These are phyloP conservation scores for Nymphalis io DNA, from an alignment of 1,140 invertebrate species.

Conservation along the genomic window DNA sequence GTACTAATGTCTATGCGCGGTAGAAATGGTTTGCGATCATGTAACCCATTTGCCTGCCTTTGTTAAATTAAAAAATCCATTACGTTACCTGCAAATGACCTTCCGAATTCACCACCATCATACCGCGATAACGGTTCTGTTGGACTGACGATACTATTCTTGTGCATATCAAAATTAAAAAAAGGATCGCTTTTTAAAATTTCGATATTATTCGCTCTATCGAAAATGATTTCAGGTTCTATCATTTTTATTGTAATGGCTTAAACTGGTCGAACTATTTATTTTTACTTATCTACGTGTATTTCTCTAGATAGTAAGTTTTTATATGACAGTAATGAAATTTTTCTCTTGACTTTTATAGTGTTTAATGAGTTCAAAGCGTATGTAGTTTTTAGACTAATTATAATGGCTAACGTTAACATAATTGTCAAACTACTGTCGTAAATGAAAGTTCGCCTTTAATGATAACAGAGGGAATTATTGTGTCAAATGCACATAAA, in stretches of 20 bases:
- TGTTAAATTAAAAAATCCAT: too few species aligned
- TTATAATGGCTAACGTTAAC: conserved; percentile 29
- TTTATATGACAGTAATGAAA: not conserved
- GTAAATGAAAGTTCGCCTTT: not conserved
- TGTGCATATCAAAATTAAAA: conserved; percentile 47
- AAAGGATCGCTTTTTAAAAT: conserved; percentile 60
- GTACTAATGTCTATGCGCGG: too few species aligned
- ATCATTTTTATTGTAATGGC: conserved; percentile 9
- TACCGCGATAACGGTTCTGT: conserved; percentile 49
- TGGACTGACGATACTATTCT: conserved; percentile 39
- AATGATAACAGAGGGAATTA: too few species aligned
- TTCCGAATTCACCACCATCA: conserved; percentile 41
- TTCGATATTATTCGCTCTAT: conserved; percentile 55
- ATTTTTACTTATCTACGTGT: not conserved
- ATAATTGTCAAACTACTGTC: conserved; percentile 6
- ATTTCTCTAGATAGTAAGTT: not conserved
- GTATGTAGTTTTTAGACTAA: conserved; percentile 42
- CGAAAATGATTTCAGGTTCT: conserved; percentile 49
- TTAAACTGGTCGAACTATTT: not conserved
- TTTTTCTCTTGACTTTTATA: conserved; percentile 41
- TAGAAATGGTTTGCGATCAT: too few species aligned
- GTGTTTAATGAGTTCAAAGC: conserved; percentile 42
- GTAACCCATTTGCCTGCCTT: too few species aligned
- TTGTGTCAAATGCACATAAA: too few species aligned
- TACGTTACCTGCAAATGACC: conserved; percentile 6